These are phyloP conservation scores for Fulica atra DNA, from an alignment of 2,113 vertebrate genomes.

Conservation along the genomic window DNA sequence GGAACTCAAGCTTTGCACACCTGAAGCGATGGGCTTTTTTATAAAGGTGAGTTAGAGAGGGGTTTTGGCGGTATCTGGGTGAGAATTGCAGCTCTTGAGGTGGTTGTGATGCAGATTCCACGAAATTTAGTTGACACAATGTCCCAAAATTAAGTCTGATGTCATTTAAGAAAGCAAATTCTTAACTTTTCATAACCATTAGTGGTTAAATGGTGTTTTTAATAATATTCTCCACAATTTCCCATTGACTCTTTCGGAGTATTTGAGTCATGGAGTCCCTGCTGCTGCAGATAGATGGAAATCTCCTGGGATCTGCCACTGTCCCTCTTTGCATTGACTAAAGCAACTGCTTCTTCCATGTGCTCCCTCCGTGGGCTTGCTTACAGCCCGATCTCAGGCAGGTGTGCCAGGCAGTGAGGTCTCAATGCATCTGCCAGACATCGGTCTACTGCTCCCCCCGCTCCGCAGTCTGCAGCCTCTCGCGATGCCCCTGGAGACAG, in stretches of 20 bases:
- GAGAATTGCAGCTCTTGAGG: not conserved
- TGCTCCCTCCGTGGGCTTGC: not conserved
- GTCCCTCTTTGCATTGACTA: not conserved
- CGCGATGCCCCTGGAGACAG: accelerated
- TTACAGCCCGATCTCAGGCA: not conserved
- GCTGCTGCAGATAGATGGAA: not conserved
- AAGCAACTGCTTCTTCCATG: not conserved
- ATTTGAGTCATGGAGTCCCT: not conserved
- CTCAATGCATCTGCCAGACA: not conserved
- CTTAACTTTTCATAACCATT: not conserved
- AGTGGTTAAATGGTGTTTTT: too few relatives aligned
- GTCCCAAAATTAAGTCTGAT: not conserved
- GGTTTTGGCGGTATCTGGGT: not conserved
- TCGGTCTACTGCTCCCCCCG: not conserved
- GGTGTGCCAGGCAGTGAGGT: not conserved
- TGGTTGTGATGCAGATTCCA: not conserved
- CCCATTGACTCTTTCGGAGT: not conserved
- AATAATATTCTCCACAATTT: not conserved
- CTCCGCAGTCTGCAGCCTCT: not conserved
- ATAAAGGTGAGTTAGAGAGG: not conserved
- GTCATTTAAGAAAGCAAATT: not conserved
- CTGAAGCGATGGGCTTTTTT: not conserved
- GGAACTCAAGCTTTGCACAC: not conserved
- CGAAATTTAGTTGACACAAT: not conserved
- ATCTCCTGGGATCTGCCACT: not conserved